Conservation (phyloP, 2,888 invertebrate species). For the Ectobius pallidus region DNA sequence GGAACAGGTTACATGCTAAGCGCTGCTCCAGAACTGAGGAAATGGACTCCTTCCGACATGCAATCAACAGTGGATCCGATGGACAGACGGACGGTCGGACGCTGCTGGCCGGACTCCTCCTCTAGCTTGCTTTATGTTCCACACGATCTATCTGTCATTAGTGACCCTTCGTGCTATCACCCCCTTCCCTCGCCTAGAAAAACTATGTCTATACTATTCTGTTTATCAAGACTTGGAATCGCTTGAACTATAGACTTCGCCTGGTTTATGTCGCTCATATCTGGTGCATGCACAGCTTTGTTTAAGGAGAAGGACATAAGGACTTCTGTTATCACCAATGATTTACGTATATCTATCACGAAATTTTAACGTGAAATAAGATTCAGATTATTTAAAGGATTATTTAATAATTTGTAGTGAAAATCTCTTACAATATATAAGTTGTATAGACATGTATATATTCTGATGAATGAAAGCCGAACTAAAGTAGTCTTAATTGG, state of each 20-base stretch:
- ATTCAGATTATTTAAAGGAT: too few species aligned
- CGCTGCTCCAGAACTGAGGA: conserved; percentile 39
- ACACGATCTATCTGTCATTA: conserved; percentile 20
- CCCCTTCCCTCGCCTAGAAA: not conserved
- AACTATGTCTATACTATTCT: not conserved
- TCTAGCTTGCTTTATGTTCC: not conserved
- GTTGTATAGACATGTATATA: too few species aligned
- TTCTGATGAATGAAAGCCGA: too few species aligned
- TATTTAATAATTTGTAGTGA: too few species aligned
- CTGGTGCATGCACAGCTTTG: not conserved
- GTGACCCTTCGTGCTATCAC: not conserved
- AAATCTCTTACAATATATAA: too few species aligned
- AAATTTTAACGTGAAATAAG: too few species aligned
- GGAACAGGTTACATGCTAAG: conserved; percentile 31
- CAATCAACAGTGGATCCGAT: conserved; percentile 35
- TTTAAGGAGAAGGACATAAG: conserved; percentile 8
- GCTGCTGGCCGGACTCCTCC: not conserved
- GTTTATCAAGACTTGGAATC: conserved; percentile 16
- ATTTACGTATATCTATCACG: too few species aligned
- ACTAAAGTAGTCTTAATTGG: too few species aligned
- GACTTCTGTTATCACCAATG: not conserved
- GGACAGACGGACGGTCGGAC: not conserved
- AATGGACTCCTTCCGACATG: conserved; percentile 49
- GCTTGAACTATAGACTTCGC: not conserved
- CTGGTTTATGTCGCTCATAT: not conserved